Evolutionary conservation across 2,797 vertebrate species (phyloP), one percentile per base, ranked within the genome.

Genomic region (Gymnodraco acuticeps): DNA sequence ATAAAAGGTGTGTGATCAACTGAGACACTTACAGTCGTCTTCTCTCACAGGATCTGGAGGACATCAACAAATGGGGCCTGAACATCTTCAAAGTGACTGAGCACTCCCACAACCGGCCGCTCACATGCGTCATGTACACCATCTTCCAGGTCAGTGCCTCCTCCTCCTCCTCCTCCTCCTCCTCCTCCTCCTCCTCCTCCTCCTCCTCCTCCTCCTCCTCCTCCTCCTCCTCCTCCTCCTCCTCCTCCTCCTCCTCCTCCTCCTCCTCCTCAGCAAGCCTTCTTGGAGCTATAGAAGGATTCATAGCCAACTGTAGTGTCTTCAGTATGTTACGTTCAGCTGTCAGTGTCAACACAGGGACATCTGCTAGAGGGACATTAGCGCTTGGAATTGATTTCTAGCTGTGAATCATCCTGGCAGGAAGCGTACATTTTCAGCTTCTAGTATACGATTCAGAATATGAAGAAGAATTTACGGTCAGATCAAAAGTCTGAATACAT

Each of bases 61-160:
- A 98, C 80, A 94, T 99, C 74, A 99, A 99, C 75, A 99, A 95
- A 91, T 99, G 98, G 98, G 98, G 98, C 17, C 91, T 99, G 77
- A 99, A 99, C 83, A 99, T 99, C 88, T 99, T 99, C 89, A 96
- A 94, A 10, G 96, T 99, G 50, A 95, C 97, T 0, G 96, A 97
- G 64, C 98, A 96, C 72, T 99, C 98, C 0, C 96, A 98, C 84
- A 97, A 96, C 80, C 94, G 97, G 41, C 98, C 98, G 0, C 96
- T 99, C 14, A 99, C 98, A 0, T 99, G 97, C 90, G 95, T 97
- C 89, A 99, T 99, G 98, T 99, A 99, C 8, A 95, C 96, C 54
- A 99, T 99, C 77, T 98, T 99, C 70, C 98, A 99, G 97, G 98
- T 99, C 16, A 15, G 97, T 91, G 17, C 5, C 43, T 15, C 45